A percentile compares a stretch with the other conserved stretches of the same genome.
Evolutionary conservation across 2,888 invertebrate genomes (phyloP).

Genomic region (Bombyx huttoni): DNA sequence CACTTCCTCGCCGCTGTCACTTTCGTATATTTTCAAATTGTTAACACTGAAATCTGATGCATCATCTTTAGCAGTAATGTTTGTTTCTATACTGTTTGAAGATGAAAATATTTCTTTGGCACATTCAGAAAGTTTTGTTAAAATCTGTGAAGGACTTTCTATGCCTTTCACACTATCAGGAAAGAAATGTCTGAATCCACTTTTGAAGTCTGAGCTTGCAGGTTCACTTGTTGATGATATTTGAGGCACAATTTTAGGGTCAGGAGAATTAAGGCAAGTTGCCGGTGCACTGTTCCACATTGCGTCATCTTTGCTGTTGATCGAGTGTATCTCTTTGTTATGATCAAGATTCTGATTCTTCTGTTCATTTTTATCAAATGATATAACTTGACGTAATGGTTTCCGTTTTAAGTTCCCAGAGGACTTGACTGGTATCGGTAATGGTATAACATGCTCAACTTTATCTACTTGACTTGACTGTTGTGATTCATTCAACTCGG

Average conservation of each 20-base stretch:
- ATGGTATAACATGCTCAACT: conserved; percentile 80
- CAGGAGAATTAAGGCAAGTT: conserved; percentile 75
- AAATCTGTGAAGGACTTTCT: conserved; percentile 60
- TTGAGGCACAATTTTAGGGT: conserved; percentile 38
- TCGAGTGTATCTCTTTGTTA: conserved; percentile 15
- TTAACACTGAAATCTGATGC: conserved; percentile 53
- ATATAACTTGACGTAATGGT: conserved; percentile 62
- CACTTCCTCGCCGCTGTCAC: conserved; percentile 62
- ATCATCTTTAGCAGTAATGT: conserved; percentile 46
- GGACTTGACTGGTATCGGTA: conserved; percentile 74
- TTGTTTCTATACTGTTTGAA: conserved; percentile 55
- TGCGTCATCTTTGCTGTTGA: conserved; percentile 24
- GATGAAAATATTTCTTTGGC: conserved; percentile 67
- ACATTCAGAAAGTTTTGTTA: conserved; percentile 58
- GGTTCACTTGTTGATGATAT: conserved; percentile 54
- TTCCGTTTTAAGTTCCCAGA: conserved; percentile 48
- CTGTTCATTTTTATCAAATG: conserved; percentile 58
- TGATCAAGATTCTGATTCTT: conserved; percentile 17
- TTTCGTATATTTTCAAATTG: conserved; percentile 60
- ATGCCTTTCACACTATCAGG: conserved; percentile 58
- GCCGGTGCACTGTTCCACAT: conserved; percentile 74
- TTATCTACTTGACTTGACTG: conserved; percentile 59
- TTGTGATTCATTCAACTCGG: conserved; percentile 79
- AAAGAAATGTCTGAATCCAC: conserved; percentile 53
- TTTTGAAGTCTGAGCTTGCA: conserved; percentile 54